phyloP scores from a whole-genome alignment of 2,888 invertebrate species.

The Drosophila mettleri region DNA sequence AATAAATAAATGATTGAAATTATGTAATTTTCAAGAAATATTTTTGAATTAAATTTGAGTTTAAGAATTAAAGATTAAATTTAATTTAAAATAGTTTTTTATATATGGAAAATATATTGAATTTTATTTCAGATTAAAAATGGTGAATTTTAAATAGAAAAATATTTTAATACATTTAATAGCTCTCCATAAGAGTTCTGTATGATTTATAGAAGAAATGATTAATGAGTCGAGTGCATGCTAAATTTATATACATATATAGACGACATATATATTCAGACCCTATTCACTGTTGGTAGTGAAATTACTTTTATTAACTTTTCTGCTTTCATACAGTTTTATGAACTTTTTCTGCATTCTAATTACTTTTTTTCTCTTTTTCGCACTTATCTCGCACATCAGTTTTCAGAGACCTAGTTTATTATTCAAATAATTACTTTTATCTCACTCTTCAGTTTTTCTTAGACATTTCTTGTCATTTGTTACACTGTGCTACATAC shows the following conservation, averaged over 20 bases:
- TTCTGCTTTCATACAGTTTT: neutral
- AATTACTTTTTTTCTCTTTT: slow-evolving; percentile 5
- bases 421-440: slow-evolving; percentile 13
- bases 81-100: no score
- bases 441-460: slow-evolving; percentile 1
- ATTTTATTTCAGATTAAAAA: no score
- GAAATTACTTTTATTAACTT: slow-evolving; percentile 1
- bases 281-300: neutral
- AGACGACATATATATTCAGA: neutral
- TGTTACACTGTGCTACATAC: slow-evolving; percentile 19
- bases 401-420: slow-evolving; percentile 1
- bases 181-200: no score
- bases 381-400: neutral
- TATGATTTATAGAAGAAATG: neutral
- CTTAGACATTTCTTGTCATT: slow-evolving; percentile 32
- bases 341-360: neutral
- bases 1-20: no score
- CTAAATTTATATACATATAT: neutral
- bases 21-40: no score
- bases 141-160: no score
- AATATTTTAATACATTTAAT: no score
- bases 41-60: no score
- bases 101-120: no score
- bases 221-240: neutral
- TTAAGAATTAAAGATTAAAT: neutral